phyloP scores from a whole-genome alignment of 2,888 invertebrate species.

The Hecatera dysodea region DNA sequence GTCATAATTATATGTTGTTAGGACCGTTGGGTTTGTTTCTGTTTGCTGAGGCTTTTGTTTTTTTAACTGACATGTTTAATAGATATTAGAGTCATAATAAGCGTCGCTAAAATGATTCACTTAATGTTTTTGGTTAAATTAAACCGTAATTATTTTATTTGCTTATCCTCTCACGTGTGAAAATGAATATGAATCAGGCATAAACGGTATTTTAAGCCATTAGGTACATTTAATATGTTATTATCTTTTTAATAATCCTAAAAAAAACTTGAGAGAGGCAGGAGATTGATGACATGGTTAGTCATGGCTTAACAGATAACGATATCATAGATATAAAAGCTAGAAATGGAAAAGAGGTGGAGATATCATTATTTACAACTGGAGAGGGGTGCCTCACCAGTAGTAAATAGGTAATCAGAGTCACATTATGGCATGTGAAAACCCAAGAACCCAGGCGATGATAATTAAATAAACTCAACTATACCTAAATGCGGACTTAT shows the following conservation, averaged over 20 bases:
- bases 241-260: too few relatives aligned
- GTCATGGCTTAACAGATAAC: too few relatives aligned
- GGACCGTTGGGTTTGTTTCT: constrained; percentile 49
- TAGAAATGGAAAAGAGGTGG: too few relatives aligned
- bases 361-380: too few relatives aligned
- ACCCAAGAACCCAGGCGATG: too few relatives aligned
- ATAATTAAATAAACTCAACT: neutral
- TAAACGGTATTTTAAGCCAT: neutral
- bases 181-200: neutral
- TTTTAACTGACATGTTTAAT: constrained; percentile 12
- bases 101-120: neutral
- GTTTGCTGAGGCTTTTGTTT: constrained; percentile 49
- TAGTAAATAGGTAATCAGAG: too few relatives aligned
- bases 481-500: neutral
- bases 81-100: constrained; percentile 13
- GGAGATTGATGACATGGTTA: too few relatives aligned
- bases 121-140: neutral
- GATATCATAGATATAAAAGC: too few relatives aligned
- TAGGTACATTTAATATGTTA: too few relatives aligned
- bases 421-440: too few relatives aligned
- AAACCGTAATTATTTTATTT: neutral
- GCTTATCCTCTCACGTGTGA: neutral
- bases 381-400: too few relatives aligned
- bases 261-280: too few relatives aligned
- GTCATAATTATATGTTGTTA: constrained; percentile 67